Evolutionary conservation across 2,797 vertebrate species (phyloP), one percentile per base, ranked within the genome.

Genomic region (Ptychadena robeensis): DNA sequence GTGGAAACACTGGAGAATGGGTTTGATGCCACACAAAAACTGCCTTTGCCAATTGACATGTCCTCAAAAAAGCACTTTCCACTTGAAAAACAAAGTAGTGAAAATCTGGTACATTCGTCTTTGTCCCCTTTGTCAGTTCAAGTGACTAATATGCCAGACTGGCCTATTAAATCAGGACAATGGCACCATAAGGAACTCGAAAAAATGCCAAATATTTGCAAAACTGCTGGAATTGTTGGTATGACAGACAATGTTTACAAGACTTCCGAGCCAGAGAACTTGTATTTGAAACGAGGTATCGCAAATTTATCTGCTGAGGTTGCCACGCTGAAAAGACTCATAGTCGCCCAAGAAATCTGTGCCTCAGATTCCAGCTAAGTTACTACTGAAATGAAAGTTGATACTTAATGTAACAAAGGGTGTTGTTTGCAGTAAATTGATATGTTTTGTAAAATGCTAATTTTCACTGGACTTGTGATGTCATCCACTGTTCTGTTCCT

Each of bases 1-100:
- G 94, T 94, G 76, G 97, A 99, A 93, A 89, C 96, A 22, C 75
- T 96, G 0, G 97, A 99, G 86, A 91, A 92, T 0, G 96, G 97
- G 30, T 96, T 96, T 7, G 95, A 97, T 79, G 89, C 94, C 18
- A 87, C 94, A 0, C 93, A 92, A 48, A 97, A 95, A 90, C 88
- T 93, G 14, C 91, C 94, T 0, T 94, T 93, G 0, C 93, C 95
- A 0, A 85, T 91, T 14, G 93, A 93, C n/a, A 89, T 93, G 91
- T 92, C 94, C 1, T 91, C 94, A 11, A 93, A 91, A 88, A 91
- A 91, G 81, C 91, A 91, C 82, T 92, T 91, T 79, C 94, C 91
- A 84, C 91, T 90, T 15, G 87, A 92, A 85, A 94, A 91, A 88
- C 92, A 92, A 0, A 73, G 82, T 22, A 83, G 87, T 18, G 91